Base-by-base conservation (phyloP, 1,140 invertebrate genomes). In the Panagrolaimus sp. region DNA sequence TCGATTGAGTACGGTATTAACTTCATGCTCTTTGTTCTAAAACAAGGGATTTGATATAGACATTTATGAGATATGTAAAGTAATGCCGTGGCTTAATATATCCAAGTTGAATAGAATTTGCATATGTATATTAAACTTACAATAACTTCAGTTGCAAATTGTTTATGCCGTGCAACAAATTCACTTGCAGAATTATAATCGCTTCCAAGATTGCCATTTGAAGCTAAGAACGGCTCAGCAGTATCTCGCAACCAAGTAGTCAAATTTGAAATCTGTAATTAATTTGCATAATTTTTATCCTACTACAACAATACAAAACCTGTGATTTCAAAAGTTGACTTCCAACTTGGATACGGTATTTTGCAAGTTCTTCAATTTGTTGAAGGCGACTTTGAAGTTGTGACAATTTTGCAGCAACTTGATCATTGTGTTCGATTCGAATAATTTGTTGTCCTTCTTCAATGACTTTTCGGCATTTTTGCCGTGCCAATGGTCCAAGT, bases 361-460 rank as follows among this genome's bases (percentile, higher is more conserved):
- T 64, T 8, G 81, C 77, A 26, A 82, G 32, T 28, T 68, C 63
- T 44, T 83, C 81, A 17, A 82, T 79, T 68, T n/a, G 63, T 48
- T 43, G n/a, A 15, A 82, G 52, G n/a, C 65, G 67, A 28, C 65
- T 73, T 28, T 72, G 58, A 38, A 83, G 44, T 24, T 69, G 65
- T 15, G 68, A 46, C 3, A 74, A 24, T 63, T 75, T 74, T n/a
- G 76, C 65, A 14, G 65, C 62, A n/a, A 83, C 65, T 10, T 70
- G 48, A 46, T 68, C 68, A 46, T 71, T 70, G 1, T 58, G 48
- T 46, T 17, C 21, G 15, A 45, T 28, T 10, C 44, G 62, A 24
- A 74, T 63, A 47, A 81, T 71, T 32, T 75, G 77, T 17, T 71
- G 71, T 28, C 81, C 80, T 63, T 82, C 79, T 7, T 81, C 71